Base-by-base conservation (phyloP, 2,888 invertebrate genomes). In the Athalia circularis region DNA sequence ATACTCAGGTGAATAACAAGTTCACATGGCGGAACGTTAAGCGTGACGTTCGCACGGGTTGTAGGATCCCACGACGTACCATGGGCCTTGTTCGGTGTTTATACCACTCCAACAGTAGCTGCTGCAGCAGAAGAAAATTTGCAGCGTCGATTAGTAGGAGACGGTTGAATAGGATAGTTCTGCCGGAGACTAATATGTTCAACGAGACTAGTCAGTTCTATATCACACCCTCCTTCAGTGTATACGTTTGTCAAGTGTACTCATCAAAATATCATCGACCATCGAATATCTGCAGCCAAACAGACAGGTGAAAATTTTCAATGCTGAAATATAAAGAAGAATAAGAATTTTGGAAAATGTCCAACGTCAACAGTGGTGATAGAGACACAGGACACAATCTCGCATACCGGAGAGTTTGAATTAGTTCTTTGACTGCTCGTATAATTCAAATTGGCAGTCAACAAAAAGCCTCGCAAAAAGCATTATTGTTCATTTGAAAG, bases 51-150 rank as follows among this genome's bases (percentile, higher is more conserved):
- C 75, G 62, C 75, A 75, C 75, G 75, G 59, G 43, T 50, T 72
- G 57, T 45, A 72, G 48, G 64, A 75, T 75, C 75, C 75, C 75
- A 75, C 75, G 75, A 75, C 75, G 75, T 62, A 75, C 75, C 29
- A 29, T 29, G 2, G 29, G 29, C 29, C 29, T 29, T 29, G 29
- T 29, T 29, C 1, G 29, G 29, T 29, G 29, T 29, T 29, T 29
- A 29, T 29, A 29, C 29, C 29, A 29, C 29, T 29, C 29, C 29
- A 54, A 11, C 54, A 54, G 4, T 54, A 54, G 54, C n/a, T 54
- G 8, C 9, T n/a, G n/a, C 8, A 54, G n/a, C 8, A 54, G n/a
- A 54, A 61, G n/a, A 6, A n/a, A 59, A 13, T 8, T 9, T 61
- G 45, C 75, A 62, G 62, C 13, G 64, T 29, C 72, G 45, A 72